These are phyloP conservation scores for Dryococelus australis DNA, from an alignment of 2,888 invertebrate species.

Conservation along the genomic window DNA sequence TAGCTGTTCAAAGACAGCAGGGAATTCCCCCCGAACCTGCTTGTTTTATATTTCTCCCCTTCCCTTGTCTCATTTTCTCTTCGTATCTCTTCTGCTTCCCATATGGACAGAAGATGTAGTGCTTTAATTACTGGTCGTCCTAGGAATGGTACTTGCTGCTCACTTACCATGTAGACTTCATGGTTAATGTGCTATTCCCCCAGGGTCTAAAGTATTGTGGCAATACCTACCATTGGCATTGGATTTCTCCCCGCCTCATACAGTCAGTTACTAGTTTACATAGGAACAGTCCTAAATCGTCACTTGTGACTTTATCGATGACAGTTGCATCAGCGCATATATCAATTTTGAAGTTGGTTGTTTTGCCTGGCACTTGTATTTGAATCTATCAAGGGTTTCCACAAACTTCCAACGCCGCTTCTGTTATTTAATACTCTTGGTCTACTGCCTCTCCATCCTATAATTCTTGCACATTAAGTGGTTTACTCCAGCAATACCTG, in stretches of 20 bases:
- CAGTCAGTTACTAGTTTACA: background rate
- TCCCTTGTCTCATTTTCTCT: background rate
- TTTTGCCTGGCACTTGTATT: background rate
- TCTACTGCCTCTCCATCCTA: no score
- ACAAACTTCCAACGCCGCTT: background rate
- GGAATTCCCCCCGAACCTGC: background rate
- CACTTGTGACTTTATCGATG: background rate
- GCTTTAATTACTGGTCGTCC: conserved; percentile 29
- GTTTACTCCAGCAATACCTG: no score
- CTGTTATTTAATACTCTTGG: background rate
- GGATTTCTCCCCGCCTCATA: background rate
- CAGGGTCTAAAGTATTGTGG: background rate
- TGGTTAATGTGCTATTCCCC: background rate
- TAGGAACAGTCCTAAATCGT: background rate
- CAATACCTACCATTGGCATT: background rate
- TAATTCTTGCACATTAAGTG: no score
- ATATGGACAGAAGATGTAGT: background rate
- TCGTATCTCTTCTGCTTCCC: background rate
- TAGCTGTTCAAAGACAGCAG: background rate
- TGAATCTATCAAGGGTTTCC: background rate
- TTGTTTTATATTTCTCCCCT: background rate
- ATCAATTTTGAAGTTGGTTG: background rate
- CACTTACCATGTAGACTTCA: background rate
- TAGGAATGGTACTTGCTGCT: background rate
- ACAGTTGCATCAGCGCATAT: background rate